These are phyloP conservation scores for Podilymbus podiceps DNA, from an alignment of 2,113 vertebrate genomes.

Conservation along the genomic window DNA sequence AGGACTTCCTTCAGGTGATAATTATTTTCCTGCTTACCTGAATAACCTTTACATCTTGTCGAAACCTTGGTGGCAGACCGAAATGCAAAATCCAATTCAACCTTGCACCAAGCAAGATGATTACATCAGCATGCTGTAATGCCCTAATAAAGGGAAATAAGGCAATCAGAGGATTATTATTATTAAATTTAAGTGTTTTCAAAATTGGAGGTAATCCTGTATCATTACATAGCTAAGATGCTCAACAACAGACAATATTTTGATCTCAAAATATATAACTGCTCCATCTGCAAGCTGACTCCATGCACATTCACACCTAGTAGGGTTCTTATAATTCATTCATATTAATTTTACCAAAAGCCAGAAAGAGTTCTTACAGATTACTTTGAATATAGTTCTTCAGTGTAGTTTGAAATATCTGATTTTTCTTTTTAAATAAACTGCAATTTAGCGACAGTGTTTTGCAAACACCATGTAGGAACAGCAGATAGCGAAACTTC, in stretches of 20 bases:
- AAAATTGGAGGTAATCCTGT: not conserved
- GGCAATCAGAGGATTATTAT: not conserved
- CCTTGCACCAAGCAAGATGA: conserved; percentile 90
- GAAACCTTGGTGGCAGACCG: conserved; percentile 90
- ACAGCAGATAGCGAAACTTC: not conserved
- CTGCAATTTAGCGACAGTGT: not conserved
- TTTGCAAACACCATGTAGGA: not conserved
- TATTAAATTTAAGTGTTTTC: not conserved
- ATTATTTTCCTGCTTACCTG: conserved; percentile 76
- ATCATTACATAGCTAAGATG: not conserved
- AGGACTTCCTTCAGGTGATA: not conserved
- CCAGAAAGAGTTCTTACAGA: not conserved
- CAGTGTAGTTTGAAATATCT: not conserved
- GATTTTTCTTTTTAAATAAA: not conserved
- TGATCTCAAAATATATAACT: not conserved
- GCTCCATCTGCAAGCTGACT: not conserved
- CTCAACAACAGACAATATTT: not conserved
- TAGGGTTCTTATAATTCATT: not conserved
- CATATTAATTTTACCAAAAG: not conserved
- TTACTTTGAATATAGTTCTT: not conserved
- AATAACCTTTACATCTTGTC: conserved; percentile 86
- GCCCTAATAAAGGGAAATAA: conserved; percentile 76
- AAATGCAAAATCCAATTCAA: conserved; percentile 98
- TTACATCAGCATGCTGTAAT: conserved; percentile 88
- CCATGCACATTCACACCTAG: not conserved